Conservation (phyloP, 2,113 vertebrate genomes). For the Cryptoleucopteryx plumbea region DNA sequence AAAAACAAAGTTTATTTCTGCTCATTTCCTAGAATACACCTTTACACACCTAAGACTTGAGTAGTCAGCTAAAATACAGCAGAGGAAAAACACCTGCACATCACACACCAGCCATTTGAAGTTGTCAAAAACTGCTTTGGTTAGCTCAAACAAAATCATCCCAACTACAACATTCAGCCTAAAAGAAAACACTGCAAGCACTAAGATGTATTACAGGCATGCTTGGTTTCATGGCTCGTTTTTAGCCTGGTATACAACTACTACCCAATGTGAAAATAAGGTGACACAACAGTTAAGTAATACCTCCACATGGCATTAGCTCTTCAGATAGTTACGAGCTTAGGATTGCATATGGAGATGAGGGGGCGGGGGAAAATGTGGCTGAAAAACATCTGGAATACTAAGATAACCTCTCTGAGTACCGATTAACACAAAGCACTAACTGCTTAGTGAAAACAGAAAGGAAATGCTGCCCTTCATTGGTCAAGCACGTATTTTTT, state of each 20-base stretch:
- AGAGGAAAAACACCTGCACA: background rate
- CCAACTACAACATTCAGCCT: background rate
- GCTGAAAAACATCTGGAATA: background rate
- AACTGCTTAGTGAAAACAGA: background rate
- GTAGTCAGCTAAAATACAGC: background rate
- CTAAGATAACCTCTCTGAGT: background rate
- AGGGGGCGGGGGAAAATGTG: background rate
- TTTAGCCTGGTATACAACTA: background rate
- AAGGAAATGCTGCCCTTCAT: background rate
- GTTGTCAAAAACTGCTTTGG: background rate
- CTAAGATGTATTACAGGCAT: background rate
- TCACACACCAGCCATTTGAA: background rate
- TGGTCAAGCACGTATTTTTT: background rate
- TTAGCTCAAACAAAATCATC: background rate
- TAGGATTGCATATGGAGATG: accelerated
- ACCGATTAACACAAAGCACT: background rate
- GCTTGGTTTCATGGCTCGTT: background rate
- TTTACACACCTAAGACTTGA: background rate
- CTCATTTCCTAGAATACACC: background rate
- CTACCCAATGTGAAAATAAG: background rate
- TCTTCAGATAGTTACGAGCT: background rate
- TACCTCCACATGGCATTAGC: background rate
- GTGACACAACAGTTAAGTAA: background rate
- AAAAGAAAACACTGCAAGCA: background rate
- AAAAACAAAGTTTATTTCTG: background rate